These are phyloP conservation scores for Xerus rutilus DNA, from an alignment of 2,797 vertebrate species.

Conservation along the genomic window DNA sequence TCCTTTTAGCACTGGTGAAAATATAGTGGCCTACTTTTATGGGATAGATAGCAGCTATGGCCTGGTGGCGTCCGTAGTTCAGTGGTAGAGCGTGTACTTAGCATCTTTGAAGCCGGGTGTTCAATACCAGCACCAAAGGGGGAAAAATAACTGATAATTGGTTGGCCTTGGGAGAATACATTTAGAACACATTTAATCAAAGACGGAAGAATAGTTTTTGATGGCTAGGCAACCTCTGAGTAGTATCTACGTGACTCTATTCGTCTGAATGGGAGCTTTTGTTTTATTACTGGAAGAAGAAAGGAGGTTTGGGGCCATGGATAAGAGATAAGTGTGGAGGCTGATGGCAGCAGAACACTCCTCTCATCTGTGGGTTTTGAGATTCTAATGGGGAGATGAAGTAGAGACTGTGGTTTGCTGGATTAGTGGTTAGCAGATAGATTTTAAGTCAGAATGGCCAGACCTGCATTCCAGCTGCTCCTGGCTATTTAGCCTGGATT, in stretches of 20 bases:
- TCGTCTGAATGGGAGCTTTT: slow-evolving; percentile 50
- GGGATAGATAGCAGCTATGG: neutral
- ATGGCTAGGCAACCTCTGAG: neutral
- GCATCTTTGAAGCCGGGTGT: neutral
- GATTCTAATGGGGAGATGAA: neutral
- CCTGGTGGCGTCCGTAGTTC: neutral
- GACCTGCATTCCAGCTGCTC: neutral
- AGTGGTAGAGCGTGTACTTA: neutral
- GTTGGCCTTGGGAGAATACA: neutral
- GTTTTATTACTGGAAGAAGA: slow-evolving; percentile 44
- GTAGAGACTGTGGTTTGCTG: neutral
- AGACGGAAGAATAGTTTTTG: neutral
- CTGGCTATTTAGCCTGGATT: neutral
- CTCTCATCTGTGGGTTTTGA: neutral
- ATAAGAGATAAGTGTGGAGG: neutral
- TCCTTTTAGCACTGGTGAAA: neutral
- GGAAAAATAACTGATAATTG: neutral
- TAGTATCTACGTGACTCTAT: slow-evolving; percentile 18
- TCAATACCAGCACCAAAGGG: neutral
- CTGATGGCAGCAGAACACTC: neutral
- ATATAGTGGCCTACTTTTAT: neutral
- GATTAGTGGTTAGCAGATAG: neutral
- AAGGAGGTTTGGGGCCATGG: neutral
- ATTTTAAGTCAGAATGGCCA: neutral
- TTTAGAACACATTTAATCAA: slow-evolving; percentile 40